Percentiles rank a stretch among this genome's conserved stretches.
phyloP scores from a whole-genome alignment of 2,113 vertebrate genomes.

The Cacatua alba region DNA sequence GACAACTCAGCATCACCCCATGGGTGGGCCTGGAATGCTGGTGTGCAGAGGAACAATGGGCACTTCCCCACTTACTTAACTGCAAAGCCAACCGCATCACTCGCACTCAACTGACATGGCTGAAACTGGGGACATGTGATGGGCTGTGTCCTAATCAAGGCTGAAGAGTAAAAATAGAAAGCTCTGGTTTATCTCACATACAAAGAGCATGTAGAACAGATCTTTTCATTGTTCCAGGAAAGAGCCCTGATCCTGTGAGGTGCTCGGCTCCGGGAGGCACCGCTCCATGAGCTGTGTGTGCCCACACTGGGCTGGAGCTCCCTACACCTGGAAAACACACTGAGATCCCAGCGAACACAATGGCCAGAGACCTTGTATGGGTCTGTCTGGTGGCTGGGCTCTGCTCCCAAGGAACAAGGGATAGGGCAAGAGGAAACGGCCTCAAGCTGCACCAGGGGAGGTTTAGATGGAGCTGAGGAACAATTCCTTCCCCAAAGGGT shows the following conservation, averaged over 20 bases:
- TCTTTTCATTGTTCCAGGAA: not conserved
- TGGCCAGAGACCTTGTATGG: accelerated
- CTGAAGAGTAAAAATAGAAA: not conserved
- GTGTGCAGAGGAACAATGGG: not conserved
- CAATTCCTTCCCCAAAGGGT: not conserved
- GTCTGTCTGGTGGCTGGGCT: too few relatives aligned
- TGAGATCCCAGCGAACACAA: not conserved
- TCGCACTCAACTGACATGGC: not conserved
- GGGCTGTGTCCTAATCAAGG: not conserved
- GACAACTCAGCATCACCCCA: not conserved
- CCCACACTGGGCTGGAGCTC: not conserved
- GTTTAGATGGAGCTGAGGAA: not conserved
- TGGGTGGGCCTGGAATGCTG: not conserved
- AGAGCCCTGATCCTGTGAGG: not conserved
- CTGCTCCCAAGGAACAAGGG: not conserved
- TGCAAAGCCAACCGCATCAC: not conserved
- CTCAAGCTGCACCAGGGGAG: not conserved
- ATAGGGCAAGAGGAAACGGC: not conserved
- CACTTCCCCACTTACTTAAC: not conserved
- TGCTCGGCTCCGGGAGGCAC: accelerated
- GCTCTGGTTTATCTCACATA: not conserved
- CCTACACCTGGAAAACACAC: not conserved
- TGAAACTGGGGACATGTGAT: not conserved
- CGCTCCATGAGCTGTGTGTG: not conserved
- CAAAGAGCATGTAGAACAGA: not conserved